Evolutionary conservation across 2,888 invertebrate species (phyloP), one percentile per base, ranked within the genome.

Genomic region (Scaptomyza parva): DNA sequence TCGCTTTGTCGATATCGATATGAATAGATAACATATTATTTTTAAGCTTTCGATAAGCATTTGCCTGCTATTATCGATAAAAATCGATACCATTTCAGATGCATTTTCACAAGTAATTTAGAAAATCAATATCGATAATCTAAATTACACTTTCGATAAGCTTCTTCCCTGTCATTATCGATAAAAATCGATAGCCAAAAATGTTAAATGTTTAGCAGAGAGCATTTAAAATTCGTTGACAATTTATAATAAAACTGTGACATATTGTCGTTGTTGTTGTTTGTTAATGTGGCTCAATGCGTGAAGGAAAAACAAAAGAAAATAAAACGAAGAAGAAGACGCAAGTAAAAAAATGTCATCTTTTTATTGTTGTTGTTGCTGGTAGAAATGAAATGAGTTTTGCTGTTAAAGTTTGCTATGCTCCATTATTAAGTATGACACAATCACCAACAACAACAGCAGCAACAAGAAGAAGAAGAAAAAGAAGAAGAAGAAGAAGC

Each of bases 341-440:
- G n/a, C n/a, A n/a, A 26, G 51, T 35, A 58, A 41, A 68, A 81
- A 77, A 63, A 60, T 80, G 77, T 69, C 83, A 79, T 80, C 77
- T 83, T 70, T 35, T 35, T 22, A 22, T 48, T 48, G 35, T 48
- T 48, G 58, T 47, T 22, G 14, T 48, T 48, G 35, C 35, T 48
- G 58, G 47, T 60, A n/a, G 59, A 55, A 68, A 52, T 24, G 59
- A 55, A 68, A 64, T 72, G 55, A 73, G 73, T 72, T n/a, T n/a
- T 57, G 72, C 55, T 74, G 69, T 62, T 70, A 73, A 66, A 75
- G 73, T 74, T 74, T 75, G 66, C 48, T 67, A n/a, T 74, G 76
- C 61, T 51, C 67, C 73, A 74, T 74, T 75, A 75, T 74, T 75
- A 75, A 75, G 61, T 75, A 62, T 74, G 75, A 75, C 73, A 74